Percentiles rank a stretch among this genome's conserved stretches.
Conservation (phyloP, 2,113 vertebrate genomes). For the Epinephelus fuscoguttatus region DNA sequence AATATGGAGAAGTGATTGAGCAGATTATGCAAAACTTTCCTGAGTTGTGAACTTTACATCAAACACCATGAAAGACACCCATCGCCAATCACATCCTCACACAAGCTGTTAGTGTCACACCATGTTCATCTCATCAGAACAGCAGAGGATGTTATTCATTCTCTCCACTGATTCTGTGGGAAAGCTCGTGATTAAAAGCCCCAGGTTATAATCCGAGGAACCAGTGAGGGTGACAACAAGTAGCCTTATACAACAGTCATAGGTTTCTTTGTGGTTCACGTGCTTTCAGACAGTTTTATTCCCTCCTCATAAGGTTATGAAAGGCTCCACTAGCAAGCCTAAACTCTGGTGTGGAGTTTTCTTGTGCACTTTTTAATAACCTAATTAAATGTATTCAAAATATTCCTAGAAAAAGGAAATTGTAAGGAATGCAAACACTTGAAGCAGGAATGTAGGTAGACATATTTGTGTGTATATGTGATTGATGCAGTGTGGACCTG, state of each 20-base stretch:
- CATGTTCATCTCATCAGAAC: conserved; percentile 14
- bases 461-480: not conserved
- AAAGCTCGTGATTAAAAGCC: conserved; percentile 76
- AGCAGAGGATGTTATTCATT: conserved; percentile 54
- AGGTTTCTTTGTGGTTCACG: conserved; percentile 54
- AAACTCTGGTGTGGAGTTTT: conserved; percentile 5
- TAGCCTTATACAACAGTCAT: conserved; percentile 63
- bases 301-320: conserved; percentile 15
- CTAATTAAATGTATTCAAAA: too few relatives aligned
- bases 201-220: conserved; percentile 61
- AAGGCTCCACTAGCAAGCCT: conserved; percentile 15
- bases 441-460: not conserved
- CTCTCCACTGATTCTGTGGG: conserved; percentile 57
- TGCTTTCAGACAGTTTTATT: conserved; percentile 19
- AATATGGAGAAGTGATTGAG: not conserved
- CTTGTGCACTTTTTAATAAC: not conserved
- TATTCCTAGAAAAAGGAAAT: not conserved
- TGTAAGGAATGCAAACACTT: not conserved
- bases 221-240: conserved; percentile 42
- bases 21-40: not conserved
- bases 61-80: not conserved
- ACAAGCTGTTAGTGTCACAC: not conserved
- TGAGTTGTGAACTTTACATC: not conserved
- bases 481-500: conserved; percentile 14
- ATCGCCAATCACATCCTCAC: not conserved